Evolutionary conservation across 1,140 invertebrate species (phyloP).

Genomic region (Drosophila athabasca): DNA sequence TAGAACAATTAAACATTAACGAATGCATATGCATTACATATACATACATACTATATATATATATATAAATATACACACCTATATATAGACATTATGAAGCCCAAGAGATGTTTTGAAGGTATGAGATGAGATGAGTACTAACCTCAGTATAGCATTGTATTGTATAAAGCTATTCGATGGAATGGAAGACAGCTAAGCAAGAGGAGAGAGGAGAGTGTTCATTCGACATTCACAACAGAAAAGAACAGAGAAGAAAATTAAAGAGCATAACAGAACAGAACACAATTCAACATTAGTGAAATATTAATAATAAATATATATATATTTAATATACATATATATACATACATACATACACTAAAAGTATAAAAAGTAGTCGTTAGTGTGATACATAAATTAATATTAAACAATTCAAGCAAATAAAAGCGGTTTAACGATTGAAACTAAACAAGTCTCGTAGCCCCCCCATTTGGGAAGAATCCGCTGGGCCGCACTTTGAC

Average conservation of each 20-base stretch:
- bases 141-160: constrained; percentile 51
- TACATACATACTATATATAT: constrained; percentile 40
- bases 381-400: constrained; percentile 76
- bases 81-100: constrained; percentile 23
- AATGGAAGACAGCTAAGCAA: constrained; percentile 25
- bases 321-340: constrained; percentile 46
- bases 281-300: constrained; percentile 52
- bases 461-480: constrained; percentile 6
- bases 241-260: constrained; percentile 19
- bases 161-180: constrained; percentile 52
- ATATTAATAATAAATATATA: constrained; percentile 69
- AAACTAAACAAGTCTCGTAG: constrained; percentile 47
- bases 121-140: constrained; percentile 14
- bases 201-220: constrained; percentile 5
- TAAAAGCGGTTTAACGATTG: constrained; percentile 68
- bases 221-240: constrained; percentile 56
- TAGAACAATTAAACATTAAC: constrained; percentile 77
- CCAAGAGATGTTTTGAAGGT: constrained; percentile 20
- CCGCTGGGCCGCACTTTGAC: constrained; percentile 18
- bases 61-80: constrained; percentile 26
- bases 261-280: constrained; percentile 18
- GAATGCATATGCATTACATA: constrained; percentile 56
- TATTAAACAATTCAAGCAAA: constrained; percentile 73
- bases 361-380: constrained; percentile 68
- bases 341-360: constrained; percentile 44